Conservation (phyloP, 2,113 vertebrate species). For the Hippoglossus stenolepis region DNA sequence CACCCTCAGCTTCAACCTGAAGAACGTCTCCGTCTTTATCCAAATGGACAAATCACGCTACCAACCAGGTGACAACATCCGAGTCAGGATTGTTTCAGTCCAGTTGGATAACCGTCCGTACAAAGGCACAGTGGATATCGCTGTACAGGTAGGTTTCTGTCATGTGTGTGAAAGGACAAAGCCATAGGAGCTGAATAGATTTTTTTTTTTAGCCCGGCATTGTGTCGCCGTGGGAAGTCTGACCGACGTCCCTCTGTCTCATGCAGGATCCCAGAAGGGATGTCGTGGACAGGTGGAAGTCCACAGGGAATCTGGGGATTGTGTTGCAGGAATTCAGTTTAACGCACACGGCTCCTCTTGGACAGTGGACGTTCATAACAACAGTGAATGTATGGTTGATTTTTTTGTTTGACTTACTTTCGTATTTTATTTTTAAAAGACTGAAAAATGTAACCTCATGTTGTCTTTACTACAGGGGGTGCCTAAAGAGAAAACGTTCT, state of each 20-base stretch:
- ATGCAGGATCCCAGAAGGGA: slow-evolving; percentile 86
- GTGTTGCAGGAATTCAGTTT: slow-evolving; percentile 83
- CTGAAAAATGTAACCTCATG: not conserved
- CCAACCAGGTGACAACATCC: slow-evolving; percentile 83
- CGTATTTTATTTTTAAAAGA: not conserved
- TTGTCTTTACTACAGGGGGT: slow-evolving; percentile 44
- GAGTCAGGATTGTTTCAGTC: slow-evolving; percentile 81
- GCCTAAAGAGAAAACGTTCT: slow-evolving; percentile 70
- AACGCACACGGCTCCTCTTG: slow-evolving; percentile 80
- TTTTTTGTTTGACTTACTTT: not conserved
- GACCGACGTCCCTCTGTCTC: slow-evolving; percentile 39
- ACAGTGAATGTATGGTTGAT: slow-evolving; percentile 80
- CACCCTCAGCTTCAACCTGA: slow-evolving; percentile 70
- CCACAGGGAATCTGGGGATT: slow-evolving; percentile 83
- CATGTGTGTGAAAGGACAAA: slow-evolving; percentile 7
- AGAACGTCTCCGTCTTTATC: slow-evolving; percentile 84
- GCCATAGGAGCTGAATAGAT: not conserved
- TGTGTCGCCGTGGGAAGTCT: slow-evolving; percentile 10
- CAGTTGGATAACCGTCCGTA: slow-evolving; percentile 85
- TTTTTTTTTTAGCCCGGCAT: not conserved
- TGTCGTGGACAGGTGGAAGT: slow-evolving; percentile 82
- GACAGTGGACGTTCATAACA: slow-evolving; percentile 86
- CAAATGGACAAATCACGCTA: slow-evolving; percentile 86
- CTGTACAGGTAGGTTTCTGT: slow-evolving; percentile 81
- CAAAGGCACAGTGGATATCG: slow-evolving; percentile 77